Evolutionary conservation across 1,140 invertebrate species (phyloP).

Genomic region (Aplysia californica): DNA sequence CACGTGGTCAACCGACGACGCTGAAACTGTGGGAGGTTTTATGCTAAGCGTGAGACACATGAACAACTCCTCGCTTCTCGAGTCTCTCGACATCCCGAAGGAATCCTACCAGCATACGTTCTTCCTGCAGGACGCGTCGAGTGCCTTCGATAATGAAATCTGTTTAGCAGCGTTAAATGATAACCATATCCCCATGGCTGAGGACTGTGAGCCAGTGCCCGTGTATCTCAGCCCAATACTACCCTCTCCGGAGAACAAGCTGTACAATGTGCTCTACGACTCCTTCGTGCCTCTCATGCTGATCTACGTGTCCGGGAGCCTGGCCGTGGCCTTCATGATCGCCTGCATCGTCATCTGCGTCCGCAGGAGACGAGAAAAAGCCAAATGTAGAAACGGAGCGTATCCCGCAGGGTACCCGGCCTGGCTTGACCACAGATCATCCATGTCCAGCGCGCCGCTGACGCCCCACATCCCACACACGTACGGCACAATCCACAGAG

Average conservation of each 20-base stretch:
- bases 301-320: constrained; percentile 6
- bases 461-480: not conserved
- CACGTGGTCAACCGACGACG: not conserved
- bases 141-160: not conserved
- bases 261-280: not conserved
- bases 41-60: not conserved
- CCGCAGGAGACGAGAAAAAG: not conserved
- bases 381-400: not conserved
- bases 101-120: not conserved
- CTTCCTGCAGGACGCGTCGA: not conserved
- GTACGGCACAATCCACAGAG: not conserved
- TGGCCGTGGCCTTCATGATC: not conserved
- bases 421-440: constrained; percentile 6
- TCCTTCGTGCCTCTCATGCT: constrained; percentile 6
- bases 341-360: not conserved
- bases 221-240: not conserved
- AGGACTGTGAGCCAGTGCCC: not conserved
- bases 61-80: not conserved
- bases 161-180: not conserved
- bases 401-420: not conserved
- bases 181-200: not conserved
- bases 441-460: not conserved
- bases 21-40: not conserved
- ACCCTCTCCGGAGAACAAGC: not conserved
- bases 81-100: not conserved